Conservation (phyloP, 2,113 vertebrate genomes). For the Notechis scutatus region DNA sequence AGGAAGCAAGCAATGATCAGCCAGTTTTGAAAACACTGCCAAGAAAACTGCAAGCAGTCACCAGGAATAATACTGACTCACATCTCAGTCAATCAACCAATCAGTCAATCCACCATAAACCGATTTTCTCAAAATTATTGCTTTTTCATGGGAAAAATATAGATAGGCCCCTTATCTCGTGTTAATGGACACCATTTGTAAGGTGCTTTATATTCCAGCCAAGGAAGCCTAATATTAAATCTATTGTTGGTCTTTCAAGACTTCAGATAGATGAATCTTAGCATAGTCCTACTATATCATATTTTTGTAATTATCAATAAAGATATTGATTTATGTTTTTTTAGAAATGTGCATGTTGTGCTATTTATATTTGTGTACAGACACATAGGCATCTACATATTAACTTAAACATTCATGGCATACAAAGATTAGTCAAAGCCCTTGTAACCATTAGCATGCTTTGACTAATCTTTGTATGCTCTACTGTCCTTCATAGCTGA, state of each 20-base stretch:
- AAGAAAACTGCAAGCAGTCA: background rate
- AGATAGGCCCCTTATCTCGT: background rate
- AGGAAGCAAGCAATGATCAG: background rate
- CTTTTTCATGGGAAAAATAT: background rate
- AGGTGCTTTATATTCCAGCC: background rate
- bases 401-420: background rate
- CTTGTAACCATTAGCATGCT: slow-evolving; percentile 37
- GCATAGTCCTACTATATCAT: background rate
- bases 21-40: background rate
- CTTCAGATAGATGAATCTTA: background rate
- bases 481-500: slow-evolving; percentile 53
- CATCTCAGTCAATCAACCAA: background rate
- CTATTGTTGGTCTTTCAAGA: background rate
- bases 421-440: slow-evolving; percentile 48
- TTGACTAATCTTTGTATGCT: background rate
- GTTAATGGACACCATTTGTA: background rate
- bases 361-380: slow-evolving; percentile 32
- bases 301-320: background rate
- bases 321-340: background rate
- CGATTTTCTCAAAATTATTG: background rate
- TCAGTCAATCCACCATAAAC: background rate
- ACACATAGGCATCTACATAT: background rate
- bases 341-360: background rate
- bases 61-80: background rate
- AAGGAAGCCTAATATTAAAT: background rate